Conservation (phyloP, 2,113 vertebrate species). For the Poicephalus gulielmi region DNA sequence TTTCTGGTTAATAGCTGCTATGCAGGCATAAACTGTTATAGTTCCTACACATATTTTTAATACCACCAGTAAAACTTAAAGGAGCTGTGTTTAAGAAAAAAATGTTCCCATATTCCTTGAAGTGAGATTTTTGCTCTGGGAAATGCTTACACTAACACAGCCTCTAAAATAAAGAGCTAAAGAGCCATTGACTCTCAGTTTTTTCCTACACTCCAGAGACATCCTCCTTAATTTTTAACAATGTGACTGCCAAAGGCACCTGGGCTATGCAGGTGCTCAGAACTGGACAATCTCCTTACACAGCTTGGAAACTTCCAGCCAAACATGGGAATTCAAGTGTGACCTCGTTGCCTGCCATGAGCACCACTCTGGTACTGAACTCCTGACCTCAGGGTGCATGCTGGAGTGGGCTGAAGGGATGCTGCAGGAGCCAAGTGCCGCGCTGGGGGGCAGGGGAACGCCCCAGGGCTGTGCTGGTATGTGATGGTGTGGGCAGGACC, state of each 20-base stretch:
- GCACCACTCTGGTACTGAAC: accelerated
- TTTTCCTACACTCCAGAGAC: not conserved
- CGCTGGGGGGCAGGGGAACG: accelerated
- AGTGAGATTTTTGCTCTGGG: not conserved
- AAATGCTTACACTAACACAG: not conserved
- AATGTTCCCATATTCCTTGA: not conserved
- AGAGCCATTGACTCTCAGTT: not conserved
- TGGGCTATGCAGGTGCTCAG: not conserved
- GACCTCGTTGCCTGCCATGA: accelerated
- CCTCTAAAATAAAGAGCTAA: accelerated
- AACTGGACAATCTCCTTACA: not conserved
- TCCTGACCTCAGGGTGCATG: not conserved
- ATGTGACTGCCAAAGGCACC: not conserved
- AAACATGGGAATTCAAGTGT: accelerated
- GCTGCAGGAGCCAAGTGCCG: not conserved
- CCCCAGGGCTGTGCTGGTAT: not conserved
- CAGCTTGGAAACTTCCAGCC: not conserved
- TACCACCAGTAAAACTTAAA: not conserved
- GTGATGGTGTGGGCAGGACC: not conserved
- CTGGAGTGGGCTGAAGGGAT: accelerated
- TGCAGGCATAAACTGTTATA: not conserved
- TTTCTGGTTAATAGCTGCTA: not conserved
- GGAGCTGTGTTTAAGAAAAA: not conserved
- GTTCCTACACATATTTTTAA: not conserved
- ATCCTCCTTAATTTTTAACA: not conserved